These are phyloP conservation scores for Phataginus tricuspis DNA, from an alignment of 2,797 vertebrate genomes.

Conservation along the genomic window DNA sequence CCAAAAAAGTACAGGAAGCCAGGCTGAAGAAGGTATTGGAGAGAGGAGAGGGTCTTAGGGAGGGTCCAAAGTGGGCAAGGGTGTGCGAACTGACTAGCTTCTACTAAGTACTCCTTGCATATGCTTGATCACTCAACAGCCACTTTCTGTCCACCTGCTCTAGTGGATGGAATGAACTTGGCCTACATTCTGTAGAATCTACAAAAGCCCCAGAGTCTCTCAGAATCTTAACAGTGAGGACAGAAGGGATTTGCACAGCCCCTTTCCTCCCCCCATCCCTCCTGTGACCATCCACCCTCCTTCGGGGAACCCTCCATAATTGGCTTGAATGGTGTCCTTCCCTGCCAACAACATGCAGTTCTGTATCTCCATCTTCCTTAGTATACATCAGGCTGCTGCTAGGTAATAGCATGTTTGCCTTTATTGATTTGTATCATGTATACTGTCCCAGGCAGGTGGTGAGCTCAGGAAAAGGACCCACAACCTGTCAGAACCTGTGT, in stretches of 20 bases:
- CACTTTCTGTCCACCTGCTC: not conserved
- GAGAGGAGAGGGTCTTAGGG: not conserved
- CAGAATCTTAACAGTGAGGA: not conserved
- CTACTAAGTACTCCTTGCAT: not conserved
- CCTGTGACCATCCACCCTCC: not conserved
- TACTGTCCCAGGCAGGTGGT: not conserved
- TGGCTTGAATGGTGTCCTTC: not conserved
- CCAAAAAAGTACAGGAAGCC: not conserved
- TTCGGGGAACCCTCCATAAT: not conserved
- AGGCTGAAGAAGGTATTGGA: not conserved
- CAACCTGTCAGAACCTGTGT: not conserved
- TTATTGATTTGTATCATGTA: conserved; percentile 65
- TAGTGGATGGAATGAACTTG: not conserved
- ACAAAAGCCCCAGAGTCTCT: not conserved
- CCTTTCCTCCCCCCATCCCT: not conserved
- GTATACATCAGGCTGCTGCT: not conserved
- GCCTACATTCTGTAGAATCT: not conserved
- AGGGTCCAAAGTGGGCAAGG: not conserved
- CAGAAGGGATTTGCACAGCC: not conserved
- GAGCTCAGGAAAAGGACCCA: not conserved
- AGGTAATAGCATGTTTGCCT: conserved; percentile 12
- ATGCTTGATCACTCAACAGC: not conserved
- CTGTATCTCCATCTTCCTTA: not conserved
- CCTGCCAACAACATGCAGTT: not conserved
- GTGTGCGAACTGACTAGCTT: not conserved